phyloP scores from a whole-genome alignment of 2,113 vertebrate genomes.

The Hydrochoerus hydrochaeris region DNA sequence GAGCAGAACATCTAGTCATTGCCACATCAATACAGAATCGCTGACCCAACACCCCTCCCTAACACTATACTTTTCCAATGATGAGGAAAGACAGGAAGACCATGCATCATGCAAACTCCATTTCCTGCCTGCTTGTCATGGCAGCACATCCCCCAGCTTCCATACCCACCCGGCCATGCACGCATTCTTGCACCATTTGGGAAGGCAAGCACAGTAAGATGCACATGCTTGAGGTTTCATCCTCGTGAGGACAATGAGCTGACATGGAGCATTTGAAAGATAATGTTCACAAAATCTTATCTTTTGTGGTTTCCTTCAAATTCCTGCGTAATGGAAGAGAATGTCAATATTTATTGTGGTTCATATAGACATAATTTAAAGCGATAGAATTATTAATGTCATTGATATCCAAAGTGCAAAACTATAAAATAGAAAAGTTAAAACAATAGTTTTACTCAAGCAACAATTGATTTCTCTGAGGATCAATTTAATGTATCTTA shows the following conservation, averaged over 20 bases:
- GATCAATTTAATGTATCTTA: not conserved
- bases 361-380: not conserved
- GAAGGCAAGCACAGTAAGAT: not conserved
- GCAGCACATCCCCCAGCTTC: not conserved
- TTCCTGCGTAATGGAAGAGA: not conserved
- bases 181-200: constrained; percentile 17
- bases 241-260: not conserved
- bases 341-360: rapidly evolving
- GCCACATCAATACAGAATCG: not conserved
- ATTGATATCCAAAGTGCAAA: not conserved
- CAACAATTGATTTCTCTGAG: not conserved
- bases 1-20: not conserved
- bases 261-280: not conserved
- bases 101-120: not conserved
- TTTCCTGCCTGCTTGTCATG: constrained; percentile 67
- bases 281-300: not conserved
- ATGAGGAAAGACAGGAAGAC: constrained; percentile 64
- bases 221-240: not conserved
- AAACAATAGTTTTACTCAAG: not conserved
- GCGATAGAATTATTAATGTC: not conserved
- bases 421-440: not conserved
- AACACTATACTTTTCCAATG: not conserved
- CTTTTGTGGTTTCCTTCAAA: not conserved
- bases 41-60: constrained; percentile 21
- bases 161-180: not conserved